Evolutionary conservation across 2,888 invertebrate genomes (phyloP).

Genomic region (Leptinotarsa rubiginosa): DNA sequence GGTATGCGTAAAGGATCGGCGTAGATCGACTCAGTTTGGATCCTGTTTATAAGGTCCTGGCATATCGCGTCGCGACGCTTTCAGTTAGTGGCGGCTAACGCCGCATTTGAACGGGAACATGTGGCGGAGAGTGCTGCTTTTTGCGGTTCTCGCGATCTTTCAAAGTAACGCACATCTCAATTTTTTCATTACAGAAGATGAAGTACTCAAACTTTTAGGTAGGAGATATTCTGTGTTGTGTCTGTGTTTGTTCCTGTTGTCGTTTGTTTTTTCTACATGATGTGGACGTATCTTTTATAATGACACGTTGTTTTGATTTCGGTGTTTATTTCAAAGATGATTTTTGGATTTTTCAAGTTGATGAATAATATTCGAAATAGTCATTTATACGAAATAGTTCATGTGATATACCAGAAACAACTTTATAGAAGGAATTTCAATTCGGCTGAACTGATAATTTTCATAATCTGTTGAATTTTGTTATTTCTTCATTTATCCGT

Average conservation of each 20-base stretch:
- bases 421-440: too few relatives aligned
- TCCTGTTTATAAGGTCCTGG: slow-evolving; percentile 39
- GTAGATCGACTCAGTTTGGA: slow-evolving; percentile 24
- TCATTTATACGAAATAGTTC: too few relatives aligned
- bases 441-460: too few relatives aligned
- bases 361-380: too few relatives aligned
- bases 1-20: slow-evolving; percentile 23
- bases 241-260: slow-evolving; percentile 24
- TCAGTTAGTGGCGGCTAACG: slow-evolving; percentile 60
- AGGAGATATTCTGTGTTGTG: slow-evolving; percentile 62
- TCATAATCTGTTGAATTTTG: too few relatives aligned
- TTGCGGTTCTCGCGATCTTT: slow-evolving; percentile 36
- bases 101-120: slow-evolving; percentile 58
- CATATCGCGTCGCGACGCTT: slow-evolving; percentile 50
- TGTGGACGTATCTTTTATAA: neutral
- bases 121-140: slow-evolving; percentile 41
- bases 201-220: slow-evolving; percentile 85
- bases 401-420: too few relatives aligned
- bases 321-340: too few relatives aligned
- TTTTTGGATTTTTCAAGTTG: too few relatives aligned
- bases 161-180: slow-evolving; percentile 75
- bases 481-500: too few relatives aligned
- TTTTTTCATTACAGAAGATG: slow-evolving; percentile 83
- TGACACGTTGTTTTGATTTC: too few relatives aligned
- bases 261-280: slow-evolving; percentile 21